A percentile compares a stretch with the other conserved stretches of the same genome.
Conservation (phyloP, 2,888 invertebrate species). For the Chymomyza caudatula region DNA sequence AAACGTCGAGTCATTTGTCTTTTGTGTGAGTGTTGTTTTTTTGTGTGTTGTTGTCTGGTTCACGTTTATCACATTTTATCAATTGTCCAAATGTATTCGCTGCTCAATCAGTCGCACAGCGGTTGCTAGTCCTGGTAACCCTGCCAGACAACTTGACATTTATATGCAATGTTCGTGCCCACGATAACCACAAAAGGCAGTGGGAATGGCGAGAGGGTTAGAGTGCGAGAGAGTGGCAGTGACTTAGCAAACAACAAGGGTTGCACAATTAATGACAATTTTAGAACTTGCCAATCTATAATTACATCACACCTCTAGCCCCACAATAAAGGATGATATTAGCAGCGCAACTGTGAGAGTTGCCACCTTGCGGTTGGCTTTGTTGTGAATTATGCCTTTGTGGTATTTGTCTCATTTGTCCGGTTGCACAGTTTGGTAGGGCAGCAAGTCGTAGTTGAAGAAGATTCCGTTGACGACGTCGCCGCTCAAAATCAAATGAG, state of each 20-base stretch:
- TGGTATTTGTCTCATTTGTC: conserved; percentile 71
- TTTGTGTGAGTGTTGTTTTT: conserved; percentile 13
- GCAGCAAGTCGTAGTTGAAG: too few relatives aligned
- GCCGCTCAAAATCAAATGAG: conserved; percentile 60
- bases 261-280: conserved; percentile 72
- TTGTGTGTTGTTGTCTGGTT: conserved; percentile 11
- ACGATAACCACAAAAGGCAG: neutral
- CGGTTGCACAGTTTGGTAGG: conserved; percentile 2
- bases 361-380: conserved; percentile 11
- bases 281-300: conserved; percentile 73
- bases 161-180: conserved; percentile 2
- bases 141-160: conserved; percentile 8
- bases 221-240: conserved; percentile 1
- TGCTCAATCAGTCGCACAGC: conserved; percentile 57
- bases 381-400: conserved; percentile 66
- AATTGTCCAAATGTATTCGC: conserved; percentile 65
- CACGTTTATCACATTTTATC: conserved; percentile 68
- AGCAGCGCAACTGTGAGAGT: neutral
- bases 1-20: conserved; percentile 65
- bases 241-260: conserved; percentile 25
- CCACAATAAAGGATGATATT: neutral
- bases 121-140: neutral
- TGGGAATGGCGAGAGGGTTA: neutral
- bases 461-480: too few relatives aligned
- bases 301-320: conserved; percentile 63